Percentiles rank a stretch among this genome's conserved stretches.
phyloP scores from a whole-genome alignment of 64 coral and sea anemone genomes.

The Stichodactyla helianthus region DNA sequence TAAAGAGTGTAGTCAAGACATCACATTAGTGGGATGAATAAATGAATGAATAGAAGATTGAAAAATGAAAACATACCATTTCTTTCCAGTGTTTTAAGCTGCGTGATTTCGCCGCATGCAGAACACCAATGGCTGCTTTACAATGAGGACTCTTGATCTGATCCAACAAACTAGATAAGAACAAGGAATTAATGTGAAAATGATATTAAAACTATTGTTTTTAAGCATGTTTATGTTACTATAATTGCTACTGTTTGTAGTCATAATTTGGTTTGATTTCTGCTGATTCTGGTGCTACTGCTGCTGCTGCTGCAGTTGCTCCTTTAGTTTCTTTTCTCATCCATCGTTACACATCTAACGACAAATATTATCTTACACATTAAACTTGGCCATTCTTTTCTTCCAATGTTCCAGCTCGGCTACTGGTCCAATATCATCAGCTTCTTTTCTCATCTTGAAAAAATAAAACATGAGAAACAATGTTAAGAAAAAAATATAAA shows the following conservation, averaged over 20 bases:
- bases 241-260: too few species aligned
- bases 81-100: conserved; percentile 98
- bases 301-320: not conserved
- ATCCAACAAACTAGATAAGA: conserved; percentile 59
- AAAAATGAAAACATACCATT: conserved; percentile 47
- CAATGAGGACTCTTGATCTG: conserved; percentile 94
- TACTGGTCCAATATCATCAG: conserved; percentile 88
- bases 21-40: not conserved
- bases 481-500: too few species aligned
- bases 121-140: conserved; percentile 94
- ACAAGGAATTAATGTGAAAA: not conserved
- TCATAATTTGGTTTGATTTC: too few species aligned
- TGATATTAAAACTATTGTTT: not conserved
- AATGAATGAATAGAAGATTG: not conserved
- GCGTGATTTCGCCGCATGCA: conserved; percentile 89
- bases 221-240: too few species aligned
- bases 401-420: conserved; percentile 95
- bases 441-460: conserved; percentile 85
- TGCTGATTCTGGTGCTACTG: not conserved
- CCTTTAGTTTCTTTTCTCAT: not conserved
- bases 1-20: conserved; percentile 21
- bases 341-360: not conserved
- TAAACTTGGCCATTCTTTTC: conserved; percentile 94
- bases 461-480: not conserved
- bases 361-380: conserved; percentile 53